Evolutionary conservation across 2,888 invertebrate species (phyloP).

Genomic region (Acrocyrtus sp.): DNA sequence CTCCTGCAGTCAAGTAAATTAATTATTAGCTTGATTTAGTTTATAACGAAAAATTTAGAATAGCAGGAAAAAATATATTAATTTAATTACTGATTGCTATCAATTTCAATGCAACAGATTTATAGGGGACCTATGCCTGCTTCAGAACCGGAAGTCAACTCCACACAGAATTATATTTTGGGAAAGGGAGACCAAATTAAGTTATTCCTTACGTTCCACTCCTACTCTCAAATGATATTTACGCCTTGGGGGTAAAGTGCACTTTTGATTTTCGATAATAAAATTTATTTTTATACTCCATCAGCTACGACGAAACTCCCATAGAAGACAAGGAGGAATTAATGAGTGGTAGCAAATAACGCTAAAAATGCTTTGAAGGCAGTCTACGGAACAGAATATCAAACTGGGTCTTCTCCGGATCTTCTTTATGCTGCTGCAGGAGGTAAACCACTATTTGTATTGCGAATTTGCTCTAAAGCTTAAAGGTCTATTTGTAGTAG

Average conservation of each 20-base stretch:
- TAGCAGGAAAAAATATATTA: no score
- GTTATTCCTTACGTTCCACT: conserved; percentile 73
- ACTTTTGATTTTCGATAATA: no score
- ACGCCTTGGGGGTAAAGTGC: conserved; percentile 72
- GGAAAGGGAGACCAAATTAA: conserved; percentile 65
- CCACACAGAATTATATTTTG: conserved; percentile 74
- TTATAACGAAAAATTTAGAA: no score
- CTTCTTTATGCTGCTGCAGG: conserved; percentile 56
- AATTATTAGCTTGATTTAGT: no score
- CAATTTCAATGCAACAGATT: no score
- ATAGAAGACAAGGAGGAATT: conserved; percentile 59
- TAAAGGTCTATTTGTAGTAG: no score
- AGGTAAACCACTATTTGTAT: conserved; percentile 14
- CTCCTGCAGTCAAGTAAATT: conserved; percentile 80
- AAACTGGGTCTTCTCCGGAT: conserved; percentile 62
- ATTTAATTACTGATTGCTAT: no score
- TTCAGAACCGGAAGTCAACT: conserved; percentile 81
- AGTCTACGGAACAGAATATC: conserved; percentile 61
- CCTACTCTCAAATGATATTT: conserved; percentile 74
- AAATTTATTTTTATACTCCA: no score
- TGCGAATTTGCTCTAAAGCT: no score
- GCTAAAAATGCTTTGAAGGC: conserved; percentile 56
- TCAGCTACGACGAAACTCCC: conserved; percentile 54
- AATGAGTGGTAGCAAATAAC: conserved; percentile 55
- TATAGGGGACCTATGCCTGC: conserved; percentile 79